A percentile compares a stretch with the other conserved stretches of the same genome.
phyloP scores from a whole-genome alignment of 53 echinoderm and acorn worm genomes.

The Temnopleurus reevesii region DNA sequence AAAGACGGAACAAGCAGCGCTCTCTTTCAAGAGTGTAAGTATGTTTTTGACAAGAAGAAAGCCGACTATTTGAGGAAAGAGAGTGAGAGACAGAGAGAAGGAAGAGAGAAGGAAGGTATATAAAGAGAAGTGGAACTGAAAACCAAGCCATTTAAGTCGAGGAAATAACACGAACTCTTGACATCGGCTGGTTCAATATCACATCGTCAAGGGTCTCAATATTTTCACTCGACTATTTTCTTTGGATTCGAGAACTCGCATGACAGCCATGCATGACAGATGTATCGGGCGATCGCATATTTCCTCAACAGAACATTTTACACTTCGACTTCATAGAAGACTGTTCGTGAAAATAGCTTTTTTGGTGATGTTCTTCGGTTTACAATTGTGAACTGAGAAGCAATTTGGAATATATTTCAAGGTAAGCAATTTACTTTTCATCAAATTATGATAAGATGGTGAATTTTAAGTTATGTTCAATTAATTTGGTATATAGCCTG shows the following conservation, averaged over 20 bases:
- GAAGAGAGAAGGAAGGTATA: not conserved
- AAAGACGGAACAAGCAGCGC: too few relatives aligned
- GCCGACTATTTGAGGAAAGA: too few relatives aligned
- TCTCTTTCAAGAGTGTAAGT: too few relatives aligned
- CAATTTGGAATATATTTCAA: not conserved
- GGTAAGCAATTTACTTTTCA: not conserved
- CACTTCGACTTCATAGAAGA: not conserved
- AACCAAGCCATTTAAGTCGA: not conserved
- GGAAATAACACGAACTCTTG: not conserved
- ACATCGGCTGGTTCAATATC: not conserved
- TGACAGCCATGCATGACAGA: too few relatives aligned
- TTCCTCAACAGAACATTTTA: not conserved
- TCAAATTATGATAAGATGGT: not conserved
- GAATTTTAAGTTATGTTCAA: not conserved
- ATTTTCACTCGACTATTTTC: not conserved
- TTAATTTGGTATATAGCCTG: too few relatives aligned
- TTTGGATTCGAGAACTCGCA: not conserved
- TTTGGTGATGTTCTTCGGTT: too few relatives aligned
- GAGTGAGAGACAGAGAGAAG: not conserved
- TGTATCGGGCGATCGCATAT: too few relatives aligned
- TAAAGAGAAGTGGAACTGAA: not conserved
- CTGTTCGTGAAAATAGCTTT: too few relatives aligned
- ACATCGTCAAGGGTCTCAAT: slow-evolving; percentile 12
- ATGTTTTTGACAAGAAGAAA: too few relatives aligned
- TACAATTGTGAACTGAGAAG: too few relatives aligned